A percentile compares a stretch with the other conserved stretches of the same genome.
These are phyloP conservation scores for Ageneiosus marmoratus DNA, from an alignment of 2,113 vertebrate species.

Conservation along the genomic window DNA sequence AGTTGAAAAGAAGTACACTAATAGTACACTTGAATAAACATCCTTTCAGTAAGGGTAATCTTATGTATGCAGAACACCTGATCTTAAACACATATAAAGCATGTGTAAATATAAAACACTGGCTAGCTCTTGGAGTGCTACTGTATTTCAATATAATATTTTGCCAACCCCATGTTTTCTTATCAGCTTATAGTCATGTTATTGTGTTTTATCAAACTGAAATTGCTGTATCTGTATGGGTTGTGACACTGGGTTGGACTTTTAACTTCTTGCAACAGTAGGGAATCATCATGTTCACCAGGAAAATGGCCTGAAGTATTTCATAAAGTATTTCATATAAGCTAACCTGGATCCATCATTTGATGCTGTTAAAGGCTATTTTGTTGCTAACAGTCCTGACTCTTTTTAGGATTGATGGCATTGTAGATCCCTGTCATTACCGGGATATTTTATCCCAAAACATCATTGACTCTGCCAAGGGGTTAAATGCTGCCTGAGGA, in stretches of 20 bases:
- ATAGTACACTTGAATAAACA: too few species aligned
- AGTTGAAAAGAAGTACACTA: too few species aligned
- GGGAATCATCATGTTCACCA: neutral
- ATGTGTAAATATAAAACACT: neutral
- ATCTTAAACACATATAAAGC: neutral
- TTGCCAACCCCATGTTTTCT: neutral
- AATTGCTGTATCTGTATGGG: neutral
- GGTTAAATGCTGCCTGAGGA: neutral
- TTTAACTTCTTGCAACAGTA: neutral
- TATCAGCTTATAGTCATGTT: neutral
- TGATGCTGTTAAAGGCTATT: neutral
- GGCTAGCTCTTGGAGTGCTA: neutral
- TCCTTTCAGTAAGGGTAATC: too few species aligned
- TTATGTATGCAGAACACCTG: neutral
- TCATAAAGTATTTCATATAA: slow-evolving; percentile 9
- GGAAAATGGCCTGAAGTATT: neutral
- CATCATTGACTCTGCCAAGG: neutral
- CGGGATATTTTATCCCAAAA: neutral
- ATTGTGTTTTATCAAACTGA: neutral
- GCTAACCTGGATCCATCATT: neutral
- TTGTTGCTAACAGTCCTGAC: neutral
- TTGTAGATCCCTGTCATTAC: neutral
- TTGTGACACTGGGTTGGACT: neutral
- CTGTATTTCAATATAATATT: neutral
- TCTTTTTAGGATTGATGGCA: neutral